Evolutionary conservation across 2,113 vertebrate genomes (phyloP), one percentile per base, ranked within the genome.

Genomic region (Atherinomorus stipes): DNA sequence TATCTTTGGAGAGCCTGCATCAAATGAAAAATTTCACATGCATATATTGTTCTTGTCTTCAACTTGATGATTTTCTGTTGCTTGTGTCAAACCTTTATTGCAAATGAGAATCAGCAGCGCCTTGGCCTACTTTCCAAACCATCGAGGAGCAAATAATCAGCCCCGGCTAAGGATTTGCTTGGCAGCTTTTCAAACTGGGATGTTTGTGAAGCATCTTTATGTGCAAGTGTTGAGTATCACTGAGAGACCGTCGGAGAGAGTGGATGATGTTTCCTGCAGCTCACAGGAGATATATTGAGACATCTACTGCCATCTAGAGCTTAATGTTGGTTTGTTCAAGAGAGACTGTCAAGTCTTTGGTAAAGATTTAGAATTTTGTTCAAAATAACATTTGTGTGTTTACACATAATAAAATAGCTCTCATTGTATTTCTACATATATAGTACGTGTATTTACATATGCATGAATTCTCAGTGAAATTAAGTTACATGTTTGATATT

Each of bases 261-360:
- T 25, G 6, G 28, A 25, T 31, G 22, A 25, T 16, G 18, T 45
- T 37, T 76, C 52, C 59, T 53, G 42, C 21, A 58, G 53, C 51
- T 37, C 21, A 51, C 23, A 4, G 19, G 45, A n/a, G 4, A 15
- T n/a, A 81, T 84, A 54, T 19, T 80, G 87, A 86, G 85, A 72
- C 71, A 11, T 90, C 58, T 86, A 88, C 88, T 91, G 91, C 90
- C 92, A 90, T 74, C 92, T 93, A 86, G 90, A 87, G 92, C 54
- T 28, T 1, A 25, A 19, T 11, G 6, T 0, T 1, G 47, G 60
- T 8, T 4, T 26, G n/a, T 54, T 85, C 54, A 65, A 31, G 2
- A 59, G 15, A 44, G 1, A 49, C 11, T 22, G 25, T 1, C 40
- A 50, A 28, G 1, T 37, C 34, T 40, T 18, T 19, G 11, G 28